Evolutionary conservation across 1,140 invertebrate species (phyloP), one percentile per base, ranked within the genome.

Genomic region (Maniola jurtina): DNA sequence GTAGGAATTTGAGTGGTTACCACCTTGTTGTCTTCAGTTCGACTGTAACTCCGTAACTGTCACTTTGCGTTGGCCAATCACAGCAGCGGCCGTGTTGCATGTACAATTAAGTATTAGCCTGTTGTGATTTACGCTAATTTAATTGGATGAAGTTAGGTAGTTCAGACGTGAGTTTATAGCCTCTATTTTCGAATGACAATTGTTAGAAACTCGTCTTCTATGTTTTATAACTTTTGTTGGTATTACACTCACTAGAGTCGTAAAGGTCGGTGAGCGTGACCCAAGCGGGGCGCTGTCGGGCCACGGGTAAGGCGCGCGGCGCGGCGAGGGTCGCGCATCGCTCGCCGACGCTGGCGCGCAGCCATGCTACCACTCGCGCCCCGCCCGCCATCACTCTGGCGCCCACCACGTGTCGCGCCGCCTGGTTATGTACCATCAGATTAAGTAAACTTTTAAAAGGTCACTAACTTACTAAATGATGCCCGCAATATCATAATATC

Each of bases 291-390:
- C 86, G 79, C 57, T 91, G 88, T 2, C 79, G 47, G 6, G 90
- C 88, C n/a, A 81, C 79, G 60, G 87, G 79, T 65, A 85, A 68
- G 1, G 81, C 77, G n/a, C 88, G 83, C 45, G 89, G 83, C 36
- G 89, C 88, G 8, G 81, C 83, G 47, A 91, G 80, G 33, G 89
- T 91, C 60, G 84, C 80, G 72, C 90, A 91, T 47, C 80, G 81
- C 77, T 91, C 90, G 16, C 64, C 40, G n/a, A 75, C 71, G 0
- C 64, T 76, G 36, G 83, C 72, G n/a, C 83, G 76, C 73, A 88
- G 61, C 76, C 82, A 84, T 61, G 88, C 79, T 48, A 62, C 25
- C 60, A 91, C 84, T 3, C 79, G 77, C 57, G 81, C 57, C 0
- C 85, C 89, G 15, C 78, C 80, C 0, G 6, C 35, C 38, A 34